Base-by-base conservation (phyloP, 2,888 invertebrate species). In the Xanthorhoe spadicearia region DNA sequence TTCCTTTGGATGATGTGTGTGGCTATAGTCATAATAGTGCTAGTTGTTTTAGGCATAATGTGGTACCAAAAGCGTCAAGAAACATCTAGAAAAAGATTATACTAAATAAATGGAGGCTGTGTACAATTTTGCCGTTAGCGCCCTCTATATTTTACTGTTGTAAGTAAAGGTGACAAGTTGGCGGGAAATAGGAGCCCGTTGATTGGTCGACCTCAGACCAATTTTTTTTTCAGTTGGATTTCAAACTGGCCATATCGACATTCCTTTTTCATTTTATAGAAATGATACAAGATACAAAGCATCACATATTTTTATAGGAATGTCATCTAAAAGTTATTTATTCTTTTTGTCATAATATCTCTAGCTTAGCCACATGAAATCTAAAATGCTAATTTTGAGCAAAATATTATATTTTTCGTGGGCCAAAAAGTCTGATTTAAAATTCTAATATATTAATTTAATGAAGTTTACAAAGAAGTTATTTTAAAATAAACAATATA, bases 51-150 rank as follows among this genome's bases (percentile, higher is more conserved):
- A 61, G 98, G 97, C 32, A 96, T 99, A 69, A 97, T 98, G 94
- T 96, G 97, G 86, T 98, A 98, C 86, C 98, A 98, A 85, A 98
- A 98, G 83, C 96, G 97, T 68, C 97, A 97, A 83, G 97, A 98
- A 83, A 96, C 97, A 74, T 96, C 96, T 67, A 94, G 98, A 78
- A 99, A 99, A 90, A 95, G 98, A 78, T 96, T 98, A 35, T 93
- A 93, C 75, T 93, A 81, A 88, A 28, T 17, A 15, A 13, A 17
- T 38, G 13, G 59, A 35, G 43, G 38, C 23, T 23, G 1, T 48
- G 48, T 48, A 48, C 48, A 48, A 48, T 48, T 17, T 48, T 5
- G n/a, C 48, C 48, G 48, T 48, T 8, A 17, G 17, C 48, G 48
- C 48, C 48, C 48, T 48, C 48, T 48, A 46, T 46, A 15, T 15